Evolutionary conservation across 2,888 invertebrate species (phyloP).

Genomic region (Rhynchonema sp.): DNA sequence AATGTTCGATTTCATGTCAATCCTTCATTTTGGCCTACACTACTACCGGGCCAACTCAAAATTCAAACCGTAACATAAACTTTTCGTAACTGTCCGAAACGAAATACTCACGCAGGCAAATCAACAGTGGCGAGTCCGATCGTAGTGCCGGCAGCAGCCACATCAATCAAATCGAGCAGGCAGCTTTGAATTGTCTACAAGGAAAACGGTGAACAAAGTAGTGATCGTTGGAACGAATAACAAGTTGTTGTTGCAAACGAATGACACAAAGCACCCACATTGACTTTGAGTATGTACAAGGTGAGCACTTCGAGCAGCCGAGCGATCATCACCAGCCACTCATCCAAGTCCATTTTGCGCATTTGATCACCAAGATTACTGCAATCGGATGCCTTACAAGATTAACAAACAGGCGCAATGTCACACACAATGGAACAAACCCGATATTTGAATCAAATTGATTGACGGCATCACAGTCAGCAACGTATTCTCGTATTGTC

Average conservation of each 20-base stretch:
- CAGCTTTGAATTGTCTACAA: slow-evolving; percentile 37
- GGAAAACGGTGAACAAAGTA: neutral
- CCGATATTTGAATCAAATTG: neutral
- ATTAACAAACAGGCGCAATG: neutral
- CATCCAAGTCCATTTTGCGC: slow-evolving; percentile 43
- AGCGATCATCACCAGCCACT: slow-evolving; percentile 49
- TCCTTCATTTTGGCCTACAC: no score
- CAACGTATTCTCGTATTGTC: slow-evolving; percentile 1
- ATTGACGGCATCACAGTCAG: slow-evolving; percentile 3
- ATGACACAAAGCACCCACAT: neutral
- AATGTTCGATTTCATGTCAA: no score
- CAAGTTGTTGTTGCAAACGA: neutral
- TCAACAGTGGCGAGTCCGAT: no score
- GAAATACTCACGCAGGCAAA: no score
- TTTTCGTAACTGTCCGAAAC: no score
- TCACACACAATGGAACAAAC: neutral
- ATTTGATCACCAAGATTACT: slow-evolving; percentile 41
- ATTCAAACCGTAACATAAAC: no score
- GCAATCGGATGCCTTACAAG: neutral
- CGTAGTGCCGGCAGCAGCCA: neutral
- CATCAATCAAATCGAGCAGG: slow-evolving; percentile 1
- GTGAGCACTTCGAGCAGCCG: slow-evolving; percentile 46
- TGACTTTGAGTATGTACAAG: slow-evolving; percentile 33
- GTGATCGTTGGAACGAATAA: neutral
- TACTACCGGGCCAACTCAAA: no score